These are phyloP conservation scores for Euphydryas editha DNA, from an alignment of 2,888 invertebrate genomes.

Conservation along the genomic window DNA sequence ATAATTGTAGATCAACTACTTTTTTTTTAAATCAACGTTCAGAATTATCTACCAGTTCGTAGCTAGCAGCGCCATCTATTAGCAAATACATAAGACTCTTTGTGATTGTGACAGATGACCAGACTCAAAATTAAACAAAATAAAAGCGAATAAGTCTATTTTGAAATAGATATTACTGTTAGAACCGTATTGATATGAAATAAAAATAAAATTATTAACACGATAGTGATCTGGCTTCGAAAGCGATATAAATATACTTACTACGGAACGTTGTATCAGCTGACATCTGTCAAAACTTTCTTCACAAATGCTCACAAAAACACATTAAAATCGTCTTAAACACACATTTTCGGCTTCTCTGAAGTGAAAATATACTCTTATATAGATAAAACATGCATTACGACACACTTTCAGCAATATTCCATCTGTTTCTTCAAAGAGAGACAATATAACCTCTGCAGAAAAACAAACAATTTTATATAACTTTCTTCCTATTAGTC, in stretches of 20 bases:
- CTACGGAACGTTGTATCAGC: slow-evolving; percentile 51
- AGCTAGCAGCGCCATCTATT: slow-evolving; percentile 62
- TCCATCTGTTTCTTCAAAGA: slow-evolving; percentile 55
- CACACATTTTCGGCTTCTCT: slow-evolving; percentile 48
- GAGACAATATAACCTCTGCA: slow-evolving; percentile 66
- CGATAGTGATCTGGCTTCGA: background rate
- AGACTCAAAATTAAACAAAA: slow-evolving; percentile 16
- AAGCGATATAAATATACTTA: slow-evolving; percentile 26
- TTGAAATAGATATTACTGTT: background rate
- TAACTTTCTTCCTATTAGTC: background rate
- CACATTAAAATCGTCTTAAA: slow-evolving; percentile 55
- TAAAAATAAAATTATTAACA: background rate
- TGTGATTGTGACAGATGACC: slow-evolving; percentile 26
- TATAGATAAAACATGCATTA: slow-evolving; percentile 54
- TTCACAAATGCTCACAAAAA: slow-evolving; percentile 79
- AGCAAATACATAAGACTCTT: slow-evolving; percentile 15
- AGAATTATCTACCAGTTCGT: background rate
- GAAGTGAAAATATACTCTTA: slow-evolving; percentile 48
- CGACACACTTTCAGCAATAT: slow-evolving; percentile 70
- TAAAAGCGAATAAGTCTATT: background rate
- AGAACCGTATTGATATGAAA: background rate
- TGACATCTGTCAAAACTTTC: slow-evolving; percentile 80
- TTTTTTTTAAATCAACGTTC: background rate
- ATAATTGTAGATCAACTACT: too few relatives aligned
- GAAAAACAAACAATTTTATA: slow-evolving; percentile 1